phyloP scores from a whole-genome alignment of 2,888 invertebrate genomes.

The Fragum sueziense region DNA sequence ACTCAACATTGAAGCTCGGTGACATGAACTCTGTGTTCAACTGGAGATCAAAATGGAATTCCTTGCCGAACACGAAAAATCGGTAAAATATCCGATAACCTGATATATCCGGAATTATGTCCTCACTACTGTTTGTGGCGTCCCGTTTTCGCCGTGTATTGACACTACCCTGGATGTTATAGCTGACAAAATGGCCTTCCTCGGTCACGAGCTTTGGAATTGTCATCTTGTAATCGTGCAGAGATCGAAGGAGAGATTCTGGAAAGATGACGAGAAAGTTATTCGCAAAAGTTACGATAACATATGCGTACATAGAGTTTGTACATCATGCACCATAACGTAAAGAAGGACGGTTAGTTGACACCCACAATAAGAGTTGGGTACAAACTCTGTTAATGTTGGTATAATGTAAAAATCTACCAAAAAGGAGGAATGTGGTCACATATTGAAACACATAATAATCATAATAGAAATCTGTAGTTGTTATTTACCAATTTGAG shows the following conservation, averaged over 20 bases:
- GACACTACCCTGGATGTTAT: slow-evolving; percentile 63
- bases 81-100: slow-evolving; percentile 74
- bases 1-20: slow-evolving; percentile 74
- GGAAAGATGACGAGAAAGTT: too few relatives aligned
- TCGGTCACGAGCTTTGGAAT: slow-evolving; percentile 76
- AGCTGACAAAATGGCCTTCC: slow-evolving; percentile 76
- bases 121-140: slow-evolving; percentile 48
- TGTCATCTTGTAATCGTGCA: slow-evolving; percentile 74
- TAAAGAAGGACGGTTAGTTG: too few relatives aligned
- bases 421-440: too few relatives aligned
- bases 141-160: slow-evolving; percentile 43
- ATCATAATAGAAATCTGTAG: too few relatives aligned
- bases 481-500: too few relatives aligned
- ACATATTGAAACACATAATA: too few relatives aligned
- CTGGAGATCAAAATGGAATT: slow-evolving; percentile 78
- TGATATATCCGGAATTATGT: slow-evolving; percentile 57
- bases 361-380: too few relatives aligned
- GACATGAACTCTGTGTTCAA: slow-evolving; percentile 74
- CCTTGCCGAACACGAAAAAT: slow-evolving; percentile 76
- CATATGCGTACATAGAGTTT: too few relatives aligned
- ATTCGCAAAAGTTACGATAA: too few relatives aligned
- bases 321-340: too few relatives aligned
- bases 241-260: slow-evolving; percentile 70
- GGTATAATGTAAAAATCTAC: too few relatives aligned
- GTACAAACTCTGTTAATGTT: too few relatives aligned